Conservation (phyloP, 2,888 invertebrate species). For the Beris chalybata region DNA sequence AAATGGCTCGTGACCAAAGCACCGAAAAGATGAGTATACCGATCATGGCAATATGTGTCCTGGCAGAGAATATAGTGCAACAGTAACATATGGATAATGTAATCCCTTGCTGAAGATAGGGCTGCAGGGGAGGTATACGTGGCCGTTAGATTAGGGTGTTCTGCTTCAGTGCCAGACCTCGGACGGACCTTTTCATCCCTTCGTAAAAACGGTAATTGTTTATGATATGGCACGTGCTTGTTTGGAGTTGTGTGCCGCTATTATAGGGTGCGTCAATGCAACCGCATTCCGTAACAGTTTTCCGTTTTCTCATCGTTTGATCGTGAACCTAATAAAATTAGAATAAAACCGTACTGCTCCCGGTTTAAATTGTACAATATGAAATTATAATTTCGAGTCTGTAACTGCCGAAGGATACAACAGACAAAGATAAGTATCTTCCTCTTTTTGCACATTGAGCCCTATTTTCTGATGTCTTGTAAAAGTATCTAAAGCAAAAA, state of each 20-base stretch:
- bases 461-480: no score
- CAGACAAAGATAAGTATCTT: no score
- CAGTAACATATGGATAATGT: conserved; percentile 10
- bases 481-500: no score
- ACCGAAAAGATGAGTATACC: conserved; percentile 28
- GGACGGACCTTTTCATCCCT: conserved; percentile 3
- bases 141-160: conserved; percentile 25
- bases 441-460: no score
- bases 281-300: no score
- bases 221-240: conserved; percentile 4
- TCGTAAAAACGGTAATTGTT: conserved; percentile 11
- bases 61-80: conserved; percentile 3
- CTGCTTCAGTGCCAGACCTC: conserved; percentile 19
- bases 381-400: no score
- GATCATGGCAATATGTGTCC: conserved; percentile 15
- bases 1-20: conserved; percentile 18
- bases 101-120: not conserved
- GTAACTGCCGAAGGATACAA: no score
- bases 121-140: conserved; percentile 4
- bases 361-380: no score
- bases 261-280: no score
- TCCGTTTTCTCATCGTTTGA: no score
- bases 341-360: no score
- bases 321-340: no score
- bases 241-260: not conserved